Conservation (phyloP, 2,888 invertebrate genomes). For the Rhagophthalmus giganteus region DNA sequence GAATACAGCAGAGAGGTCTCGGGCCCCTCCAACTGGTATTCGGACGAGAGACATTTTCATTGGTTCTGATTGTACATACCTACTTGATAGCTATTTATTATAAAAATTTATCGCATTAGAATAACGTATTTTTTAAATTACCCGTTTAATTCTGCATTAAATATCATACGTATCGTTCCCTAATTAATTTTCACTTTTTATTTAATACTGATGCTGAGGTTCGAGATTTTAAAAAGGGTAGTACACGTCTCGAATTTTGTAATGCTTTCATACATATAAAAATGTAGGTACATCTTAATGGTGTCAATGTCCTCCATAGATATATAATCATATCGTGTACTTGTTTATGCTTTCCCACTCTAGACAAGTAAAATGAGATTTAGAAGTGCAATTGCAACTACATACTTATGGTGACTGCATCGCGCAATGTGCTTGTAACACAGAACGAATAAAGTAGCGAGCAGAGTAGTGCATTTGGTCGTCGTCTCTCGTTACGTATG, state of each 20-base stretch:
- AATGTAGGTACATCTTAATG: background rate
- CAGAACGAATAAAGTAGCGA: background rate
- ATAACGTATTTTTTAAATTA: background rate
- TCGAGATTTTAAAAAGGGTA: too few species aligned
- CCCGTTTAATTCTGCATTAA: slow-evolving; percentile 1
- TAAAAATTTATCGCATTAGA: too few species aligned
- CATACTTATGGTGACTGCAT: background rate
- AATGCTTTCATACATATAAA: background rate
- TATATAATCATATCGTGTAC: background rate
- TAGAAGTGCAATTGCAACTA: slow-evolving; percentile 7
- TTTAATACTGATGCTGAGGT: too few species aligned
- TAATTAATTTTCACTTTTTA: background rate
- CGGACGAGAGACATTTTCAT: too few species aligned
- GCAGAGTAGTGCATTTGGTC: background rate
- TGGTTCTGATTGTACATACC: too few species aligned
- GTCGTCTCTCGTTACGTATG: background rate
- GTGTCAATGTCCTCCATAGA: background rate
- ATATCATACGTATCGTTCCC: background rate
- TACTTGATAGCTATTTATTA: too few species aligned
- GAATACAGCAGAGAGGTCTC: too few species aligned
- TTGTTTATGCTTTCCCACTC: slow-evolving; percentile 5
- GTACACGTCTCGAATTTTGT: too few species aligned
- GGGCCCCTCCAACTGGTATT: too few species aligned
- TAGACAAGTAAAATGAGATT: slow-evolving; percentile 1
- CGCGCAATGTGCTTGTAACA: background rate